Evolutionary conservation across 2,888 invertebrate genomes (phyloP).

Genomic region (Epinotia bilunana): DNA sequence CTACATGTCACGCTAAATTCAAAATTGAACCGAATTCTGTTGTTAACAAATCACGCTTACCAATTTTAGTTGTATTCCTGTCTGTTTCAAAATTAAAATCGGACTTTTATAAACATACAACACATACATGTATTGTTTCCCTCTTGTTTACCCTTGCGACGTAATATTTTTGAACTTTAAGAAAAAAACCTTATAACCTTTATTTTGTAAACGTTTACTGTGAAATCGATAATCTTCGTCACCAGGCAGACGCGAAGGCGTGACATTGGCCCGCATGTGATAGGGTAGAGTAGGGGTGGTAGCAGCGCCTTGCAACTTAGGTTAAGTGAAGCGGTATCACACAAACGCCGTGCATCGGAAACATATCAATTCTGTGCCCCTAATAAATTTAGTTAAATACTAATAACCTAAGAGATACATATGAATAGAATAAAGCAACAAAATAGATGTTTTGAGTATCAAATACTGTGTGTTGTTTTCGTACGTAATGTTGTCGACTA

Average conservation of each 20-base stretch:
- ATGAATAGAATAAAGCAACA: constrained; percentile 80
- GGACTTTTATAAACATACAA: constrained; percentile 9
- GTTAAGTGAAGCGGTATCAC: constrained; percentile 84
- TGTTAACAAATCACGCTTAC: constrained; percentile 67
- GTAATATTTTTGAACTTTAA: constrained; percentile 3
- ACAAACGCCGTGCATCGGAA: constrained; percentile 89
- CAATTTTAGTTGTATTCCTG: constrained; percentile 55
- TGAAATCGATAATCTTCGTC: constrained; percentile 72
- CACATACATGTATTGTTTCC: too few species aligned
- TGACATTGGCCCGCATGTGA: constrained; percentile 83
- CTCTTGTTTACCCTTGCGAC: neutral
- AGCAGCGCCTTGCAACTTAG: constrained; percentile 83
- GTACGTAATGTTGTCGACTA: constrained; percentile 68
- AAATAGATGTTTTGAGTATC: constrained; percentile 81
- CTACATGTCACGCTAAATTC: constrained; percentile 79
- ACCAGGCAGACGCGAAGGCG: constrained; percentile 75
- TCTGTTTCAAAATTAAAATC: constrained; percentile 48
- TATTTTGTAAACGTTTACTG: constrained; percentile 76
- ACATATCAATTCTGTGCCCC: constrained; percentile 93
- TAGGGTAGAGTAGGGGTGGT: constrained; percentile 81
- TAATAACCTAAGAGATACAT: constrained; percentile 81
- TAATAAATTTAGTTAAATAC: constrained; percentile 85
- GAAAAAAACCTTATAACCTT: constrained; percentile 56
- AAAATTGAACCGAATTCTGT: constrained; percentile 58
- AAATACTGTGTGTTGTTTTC: constrained; percentile 83